A percentile compares a stretch with the other conserved stretches of the same genome.
Conservation (phyloP, 2,113 vertebrate genomes). For the Meles meles region DNA sequence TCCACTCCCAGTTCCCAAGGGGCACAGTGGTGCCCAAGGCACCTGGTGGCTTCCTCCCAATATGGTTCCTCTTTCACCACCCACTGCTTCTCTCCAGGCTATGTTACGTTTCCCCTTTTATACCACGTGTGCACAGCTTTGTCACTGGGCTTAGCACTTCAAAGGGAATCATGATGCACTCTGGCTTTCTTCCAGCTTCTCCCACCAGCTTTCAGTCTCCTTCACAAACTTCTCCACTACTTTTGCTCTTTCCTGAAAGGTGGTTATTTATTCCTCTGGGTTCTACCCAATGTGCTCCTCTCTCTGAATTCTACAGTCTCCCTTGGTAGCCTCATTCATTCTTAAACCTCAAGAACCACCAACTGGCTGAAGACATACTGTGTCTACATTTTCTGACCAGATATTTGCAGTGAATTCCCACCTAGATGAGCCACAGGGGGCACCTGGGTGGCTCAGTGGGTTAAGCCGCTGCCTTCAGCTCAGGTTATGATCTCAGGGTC, state of each 20-base stretch:
- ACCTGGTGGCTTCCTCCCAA: neutral
- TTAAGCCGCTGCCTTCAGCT: too few species aligned
- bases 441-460: too few species aligned
- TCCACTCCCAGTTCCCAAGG: neutral
- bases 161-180: neutral
- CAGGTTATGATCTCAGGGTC: too few species aligned
- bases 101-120: neutral
- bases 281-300: neutral
- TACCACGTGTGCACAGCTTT: neutral
- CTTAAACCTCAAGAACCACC: neutral
- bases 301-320: neutral
- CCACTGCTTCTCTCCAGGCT: neutral
- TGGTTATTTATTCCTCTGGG: neutral
- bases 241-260: neutral
- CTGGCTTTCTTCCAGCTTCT: neutral
- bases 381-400: neutral
- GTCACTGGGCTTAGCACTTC: neutral
- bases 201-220: neutral
- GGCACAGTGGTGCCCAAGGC: fast-evolving
- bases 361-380: neutral
- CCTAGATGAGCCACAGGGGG: neutral
- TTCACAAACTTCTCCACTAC: neutral
- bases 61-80: neutral
- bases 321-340: neutral
- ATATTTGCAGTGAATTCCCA: neutral